Percentiles rank a stretch among this genome's conserved stretches.
These are phyloP conservation scores for Leucoraja erinaceus DNA, from an alignment of 2,113 vertebrate genomes.

Conservation along the genomic window DNA sequence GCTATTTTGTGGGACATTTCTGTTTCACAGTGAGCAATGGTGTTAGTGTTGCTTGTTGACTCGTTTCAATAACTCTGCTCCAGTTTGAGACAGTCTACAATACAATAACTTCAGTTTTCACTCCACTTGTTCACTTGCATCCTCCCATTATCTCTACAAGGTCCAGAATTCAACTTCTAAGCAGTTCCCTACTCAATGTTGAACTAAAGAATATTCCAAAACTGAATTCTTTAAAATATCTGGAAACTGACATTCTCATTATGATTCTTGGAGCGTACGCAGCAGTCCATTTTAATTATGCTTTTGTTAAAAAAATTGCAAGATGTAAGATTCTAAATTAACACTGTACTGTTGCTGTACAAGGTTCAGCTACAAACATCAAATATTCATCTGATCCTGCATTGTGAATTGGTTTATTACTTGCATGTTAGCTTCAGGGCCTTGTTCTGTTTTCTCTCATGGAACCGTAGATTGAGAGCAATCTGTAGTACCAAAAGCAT, in stretches of 20 bases:
- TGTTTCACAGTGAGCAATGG: background rate
- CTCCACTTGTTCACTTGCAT: background rate
- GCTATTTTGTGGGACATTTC: background rate
- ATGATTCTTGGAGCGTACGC: background rate
- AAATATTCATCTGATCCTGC: background rate
- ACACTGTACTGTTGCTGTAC: background rate
- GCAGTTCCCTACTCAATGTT: background rate
- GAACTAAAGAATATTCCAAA: background rate
- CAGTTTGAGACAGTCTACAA: background rate
- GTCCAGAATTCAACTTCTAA: background rate
- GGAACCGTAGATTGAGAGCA: background rate
- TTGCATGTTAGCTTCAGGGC: background rate
- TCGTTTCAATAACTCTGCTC: background rate
- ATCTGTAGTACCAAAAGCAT: background rate
- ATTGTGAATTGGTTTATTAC: background rate
- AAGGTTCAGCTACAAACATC: background rate
- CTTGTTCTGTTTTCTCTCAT: too few relatives aligned
- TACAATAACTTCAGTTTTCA: background rate
- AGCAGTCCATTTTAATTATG: background rate
- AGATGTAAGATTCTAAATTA: background rate
- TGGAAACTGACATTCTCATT: background rate
- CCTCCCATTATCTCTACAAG: background rate
- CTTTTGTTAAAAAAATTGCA: background rate
- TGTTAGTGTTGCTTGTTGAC: background rate
- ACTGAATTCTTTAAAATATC: background rate